Conservation (phyloP, 2,888 invertebrate genomes). For the Meliscaeva auricollis region DNA sequence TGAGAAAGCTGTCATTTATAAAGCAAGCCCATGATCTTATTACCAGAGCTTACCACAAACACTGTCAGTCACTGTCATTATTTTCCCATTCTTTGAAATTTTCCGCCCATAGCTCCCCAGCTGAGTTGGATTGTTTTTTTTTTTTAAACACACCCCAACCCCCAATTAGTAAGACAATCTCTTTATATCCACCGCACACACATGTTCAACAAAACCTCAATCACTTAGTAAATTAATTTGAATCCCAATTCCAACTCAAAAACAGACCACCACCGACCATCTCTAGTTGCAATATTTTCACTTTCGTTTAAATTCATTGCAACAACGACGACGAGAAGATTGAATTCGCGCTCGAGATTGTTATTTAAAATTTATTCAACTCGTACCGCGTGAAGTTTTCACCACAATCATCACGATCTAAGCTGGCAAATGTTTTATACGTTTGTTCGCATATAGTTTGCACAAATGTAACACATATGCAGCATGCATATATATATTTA, state of each 20-base stretch:
- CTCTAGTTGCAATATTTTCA: conserved; percentile 63
- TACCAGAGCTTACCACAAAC: conserved; percentile 2
- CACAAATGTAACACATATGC: conserved; percentile 33
- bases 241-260: conserved; percentile 18
- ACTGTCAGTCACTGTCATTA: conserved; percentile 34
- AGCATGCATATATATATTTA: conserved; percentile 15
- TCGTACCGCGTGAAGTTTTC: conserved; percentile 65
- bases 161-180: conserved; percentile 44
- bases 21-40: conserved; percentile 17
- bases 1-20: conserved; percentile 4
- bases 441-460: conserved; percentile 9
- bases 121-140: conserved; percentile 26
- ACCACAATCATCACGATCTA: conserved; percentile 53
- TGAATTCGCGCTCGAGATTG: conserved; percentile 45
- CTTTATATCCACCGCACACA: conserved; percentile 37
- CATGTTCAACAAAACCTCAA: conserved; percentile 24
- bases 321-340: conserved; percentile 13
- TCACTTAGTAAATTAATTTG: conserved; percentile 32
- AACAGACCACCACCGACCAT: conserved; percentile 31
- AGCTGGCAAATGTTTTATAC: neutral
- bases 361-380: conserved; percentile 60
- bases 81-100: conserved; percentile 43
- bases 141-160: conserved; percentile 35
- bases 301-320: conserved; percentile 55
- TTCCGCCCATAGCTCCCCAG: conserved; percentile 48